Percentiles rank a stretch among this genome's conserved stretches.
phyloP scores from a whole-genome alignment of 2,888 invertebrate genomes.

The Villa cingulata region DNA sequence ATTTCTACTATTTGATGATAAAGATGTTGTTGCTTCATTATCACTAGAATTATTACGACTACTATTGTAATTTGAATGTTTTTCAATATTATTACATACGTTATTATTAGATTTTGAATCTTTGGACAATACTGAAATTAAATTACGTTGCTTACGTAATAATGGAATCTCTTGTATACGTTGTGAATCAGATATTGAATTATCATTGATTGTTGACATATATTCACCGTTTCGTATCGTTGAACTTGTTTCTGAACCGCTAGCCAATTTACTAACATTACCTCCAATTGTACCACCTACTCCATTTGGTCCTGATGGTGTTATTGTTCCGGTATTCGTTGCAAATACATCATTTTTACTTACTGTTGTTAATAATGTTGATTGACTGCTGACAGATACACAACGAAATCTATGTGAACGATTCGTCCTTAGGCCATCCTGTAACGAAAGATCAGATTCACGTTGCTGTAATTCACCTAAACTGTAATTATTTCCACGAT shows the following conservation, averaged over 20 bases:
- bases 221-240: not conserved
- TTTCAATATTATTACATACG: not conserved
- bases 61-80: not conserved
- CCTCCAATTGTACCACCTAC: too few relatives aligned
- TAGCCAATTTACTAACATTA: too few relatives aligned
- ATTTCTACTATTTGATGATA: not conserved
- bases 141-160: not conserved
- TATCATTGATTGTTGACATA: constrained; percentile 3
- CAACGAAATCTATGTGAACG: constrained; percentile 26
- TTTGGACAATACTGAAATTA: not conserved
- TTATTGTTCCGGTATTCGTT: constrained; percentile 13
- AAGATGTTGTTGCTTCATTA: not conserved
- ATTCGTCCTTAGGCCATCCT: constrained; percentile 20
- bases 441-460: constrained; percentile 31
- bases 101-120: not conserved
- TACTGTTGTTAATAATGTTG: constrained; percentile 24
- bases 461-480: constrained; percentile 22
- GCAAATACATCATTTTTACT: constrained; percentile 27
- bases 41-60: not conserved
- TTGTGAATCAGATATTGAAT: not conserved
- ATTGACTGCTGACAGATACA: constrained; percentile 27
- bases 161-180: not conserved
- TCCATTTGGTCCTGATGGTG: constrained; percentile 11
- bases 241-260: too few relatives aligned
- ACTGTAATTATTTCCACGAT: constrained; percentile 30